These are phyloP conservation scores for Momotus momota DNA, from an alignment of 2,797 vertebrate genomes.

Conservation along the genomic window DNA sequence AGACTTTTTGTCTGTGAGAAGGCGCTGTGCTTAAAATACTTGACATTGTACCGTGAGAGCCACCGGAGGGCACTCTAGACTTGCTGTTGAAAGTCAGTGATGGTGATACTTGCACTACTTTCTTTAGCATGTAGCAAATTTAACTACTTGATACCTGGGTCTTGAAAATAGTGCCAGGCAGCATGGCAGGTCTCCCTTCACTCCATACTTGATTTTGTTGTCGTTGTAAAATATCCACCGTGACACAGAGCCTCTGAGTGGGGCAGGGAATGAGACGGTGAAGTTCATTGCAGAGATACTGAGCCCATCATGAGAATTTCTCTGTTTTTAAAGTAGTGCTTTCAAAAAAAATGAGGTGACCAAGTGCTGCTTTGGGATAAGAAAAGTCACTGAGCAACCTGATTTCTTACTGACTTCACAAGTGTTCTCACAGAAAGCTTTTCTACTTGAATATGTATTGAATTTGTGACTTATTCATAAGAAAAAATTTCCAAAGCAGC, in stretches of 20 bases:
- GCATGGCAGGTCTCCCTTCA: neutral
- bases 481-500: neutral
- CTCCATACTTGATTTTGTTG: neutral
- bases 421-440: neutral
- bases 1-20: neutral
- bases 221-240: neutral
- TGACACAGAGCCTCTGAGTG: fast-evolving
- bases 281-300: neutral
- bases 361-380: neutral
- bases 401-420: neutral
- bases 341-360: neutral
- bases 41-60: neutral
- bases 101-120: fast-evolving
- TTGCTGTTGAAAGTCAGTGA: neutral
- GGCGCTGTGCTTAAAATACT: fast-evolving
- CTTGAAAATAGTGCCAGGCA: neutral
- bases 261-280: neutral
- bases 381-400: neutral
- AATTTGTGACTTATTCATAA: neutral
- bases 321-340: fast-evolving
- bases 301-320: neutral
- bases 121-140: fast-evolving
- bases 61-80: constrained; percentile 70
- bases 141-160: fast-evolving
- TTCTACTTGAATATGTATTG: neutral